Evolutionary conservation across 1,140 invertebrate genomes (phyloP).

Genomic region (Linepithema humile): DNA sequence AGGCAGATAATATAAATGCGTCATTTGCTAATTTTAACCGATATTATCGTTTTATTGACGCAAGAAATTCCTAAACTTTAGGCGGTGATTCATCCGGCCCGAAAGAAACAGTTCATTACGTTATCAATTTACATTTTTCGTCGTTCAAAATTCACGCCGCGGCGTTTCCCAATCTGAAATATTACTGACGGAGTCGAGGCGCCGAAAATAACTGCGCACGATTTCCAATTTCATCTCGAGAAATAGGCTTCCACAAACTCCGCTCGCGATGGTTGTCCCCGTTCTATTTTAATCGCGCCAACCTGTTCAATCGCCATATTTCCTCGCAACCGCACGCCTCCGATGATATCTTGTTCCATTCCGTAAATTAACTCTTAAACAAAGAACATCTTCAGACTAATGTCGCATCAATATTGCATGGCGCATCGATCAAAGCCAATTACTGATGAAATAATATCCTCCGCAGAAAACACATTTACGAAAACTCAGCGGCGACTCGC

Average conservation of each 20-base stretch:
- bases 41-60: not conserved
- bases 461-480: not conserved
- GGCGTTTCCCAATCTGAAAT: not conserved
- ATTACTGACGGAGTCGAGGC: not conserved
- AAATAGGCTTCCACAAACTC: not conserved
- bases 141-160: not conserved
- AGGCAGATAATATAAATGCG: not conserved
- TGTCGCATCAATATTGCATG: conserved; percentile 35
- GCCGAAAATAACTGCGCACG: conserved; percentile 16
- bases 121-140: not conserved
- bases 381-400: not conserved
- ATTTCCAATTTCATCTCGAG: conserved; percentile 24
- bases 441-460: conserved; percentile 10
- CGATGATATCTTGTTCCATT: not conserved
- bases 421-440: conserved; percentile 14
- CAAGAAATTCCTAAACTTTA: not conserved
- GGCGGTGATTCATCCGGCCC: not conserved
- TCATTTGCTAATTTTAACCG: not conserved
- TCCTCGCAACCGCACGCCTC: not conserved
- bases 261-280: conserved; percentile 9
- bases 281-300: conserved; percentile 48
- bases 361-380: conserved; percentile 34
- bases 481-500: not conserved
- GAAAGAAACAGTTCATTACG: not conserved
- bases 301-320: conserved; percentile 45